Percentiles rank a stretch among this genome's conserved stretches.
phyloP scores from a whole-genome alignment of 2,113 vertebrate genomes.

The Charina bottae region DNA sequence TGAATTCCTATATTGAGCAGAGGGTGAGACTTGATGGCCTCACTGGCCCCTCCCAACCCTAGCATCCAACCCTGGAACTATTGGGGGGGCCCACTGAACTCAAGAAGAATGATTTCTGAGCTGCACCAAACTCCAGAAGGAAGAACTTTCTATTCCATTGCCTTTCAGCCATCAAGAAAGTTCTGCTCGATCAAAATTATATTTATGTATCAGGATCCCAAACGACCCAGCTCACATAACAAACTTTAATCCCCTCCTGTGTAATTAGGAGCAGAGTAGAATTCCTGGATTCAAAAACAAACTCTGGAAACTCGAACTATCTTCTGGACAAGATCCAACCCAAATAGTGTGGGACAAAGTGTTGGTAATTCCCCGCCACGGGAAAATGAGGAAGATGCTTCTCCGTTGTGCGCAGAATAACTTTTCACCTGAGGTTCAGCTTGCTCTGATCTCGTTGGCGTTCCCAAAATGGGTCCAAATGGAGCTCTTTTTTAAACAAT shows the following conservation, averaged over 20 bases:
- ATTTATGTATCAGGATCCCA: not conserved
- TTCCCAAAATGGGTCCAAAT: not conserved
- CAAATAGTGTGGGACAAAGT: not conserved
- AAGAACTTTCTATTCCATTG: fast-evolving
- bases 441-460: not conserved
- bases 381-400: not conserved
- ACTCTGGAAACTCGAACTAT: not conserved
- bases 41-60: not conserved
- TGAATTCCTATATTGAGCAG: not conserved
- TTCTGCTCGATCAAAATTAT: not conserved
- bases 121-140: not conserved
- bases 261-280: not conserved
- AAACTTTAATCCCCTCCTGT: not conserved
- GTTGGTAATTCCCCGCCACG: not conserved
- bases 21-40: not conserved
- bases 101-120: not conserved
- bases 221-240: not conserved
- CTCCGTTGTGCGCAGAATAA: not conserved
- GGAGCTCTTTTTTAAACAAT: not conserved
- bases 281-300: not conserved
- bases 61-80: not conserved
- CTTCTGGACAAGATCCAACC: not conserved
- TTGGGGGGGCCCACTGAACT: too few species aligned
- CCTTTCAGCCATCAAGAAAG: not conserved
- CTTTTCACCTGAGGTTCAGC: not conserved